phyloP scores from a whole-genome alignment of 2,797 vertebrate species.

The Dipus sagitta region DNA sequence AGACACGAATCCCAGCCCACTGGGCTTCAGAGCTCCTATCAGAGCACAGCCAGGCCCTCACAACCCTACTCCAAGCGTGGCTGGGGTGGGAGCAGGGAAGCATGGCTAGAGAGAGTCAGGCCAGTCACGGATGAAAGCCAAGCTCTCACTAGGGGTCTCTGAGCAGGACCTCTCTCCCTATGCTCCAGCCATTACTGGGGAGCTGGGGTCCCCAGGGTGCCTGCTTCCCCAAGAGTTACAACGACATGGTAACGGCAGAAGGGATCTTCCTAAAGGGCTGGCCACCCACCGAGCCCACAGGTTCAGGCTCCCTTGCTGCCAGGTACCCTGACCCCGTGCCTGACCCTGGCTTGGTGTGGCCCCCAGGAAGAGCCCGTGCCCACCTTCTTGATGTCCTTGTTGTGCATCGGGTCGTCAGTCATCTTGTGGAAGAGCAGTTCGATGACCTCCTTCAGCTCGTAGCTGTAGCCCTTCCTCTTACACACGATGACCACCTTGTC shows the following conservation, averaged over 20 bases:
- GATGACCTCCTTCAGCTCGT: slow-evolving; percentile 98
- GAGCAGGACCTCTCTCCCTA: too few species aligned
- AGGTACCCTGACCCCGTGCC: rapidly evolving
- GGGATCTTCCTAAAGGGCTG: too few species aligned
- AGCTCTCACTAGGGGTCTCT: background rate
- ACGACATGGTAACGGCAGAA: rapidly evolving
- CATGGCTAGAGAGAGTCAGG: background rate
- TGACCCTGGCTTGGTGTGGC: rapidly evolving
- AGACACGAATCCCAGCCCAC: background rate
- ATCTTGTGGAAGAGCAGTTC: slow-evolving; percentile 97
- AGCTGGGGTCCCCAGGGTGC: background rate
- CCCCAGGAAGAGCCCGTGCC: background rate
- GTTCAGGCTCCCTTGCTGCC: background rate
- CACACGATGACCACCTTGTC: slow-evolving; percentile 99
- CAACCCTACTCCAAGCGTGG: too few species aligned
- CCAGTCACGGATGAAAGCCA: background rate
- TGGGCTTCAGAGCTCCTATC: background rate
- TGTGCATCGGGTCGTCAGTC: slow-evolving; percentile 98
- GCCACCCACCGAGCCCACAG: rapidly evolving
- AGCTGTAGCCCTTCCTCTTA: slow-evolving; percentile 97
- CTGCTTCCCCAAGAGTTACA: rapidly evolving
- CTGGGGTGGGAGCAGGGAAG: too few species aligned
- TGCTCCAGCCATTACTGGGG: background rate
- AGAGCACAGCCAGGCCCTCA: background rate
- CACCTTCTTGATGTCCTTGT: slow-evolving; percentile 99